Evolutionary conservation across 2,113 vertebrate species (phyloP).

Genomic region (Leptocoma aspasia): DNA sequence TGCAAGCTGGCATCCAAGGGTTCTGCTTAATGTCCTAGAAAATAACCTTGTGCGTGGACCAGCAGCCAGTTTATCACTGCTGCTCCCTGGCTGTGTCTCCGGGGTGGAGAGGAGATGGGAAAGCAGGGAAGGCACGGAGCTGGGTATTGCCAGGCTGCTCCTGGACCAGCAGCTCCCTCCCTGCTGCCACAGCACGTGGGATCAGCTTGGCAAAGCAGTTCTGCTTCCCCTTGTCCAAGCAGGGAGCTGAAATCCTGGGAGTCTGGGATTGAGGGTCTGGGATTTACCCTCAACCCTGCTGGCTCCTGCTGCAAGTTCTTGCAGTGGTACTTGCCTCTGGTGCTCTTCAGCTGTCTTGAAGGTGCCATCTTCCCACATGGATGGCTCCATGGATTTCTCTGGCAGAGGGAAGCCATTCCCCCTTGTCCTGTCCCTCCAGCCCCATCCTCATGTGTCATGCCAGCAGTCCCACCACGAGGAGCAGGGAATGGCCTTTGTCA

Average conservation of each 20-base stretch:
- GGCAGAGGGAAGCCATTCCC: neutral
- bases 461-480: neutral
- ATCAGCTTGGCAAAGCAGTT: neutral
- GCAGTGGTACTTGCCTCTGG: neutral
- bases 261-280: neutral
- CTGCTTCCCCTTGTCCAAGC: neutral
- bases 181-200: neutral
- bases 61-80: neutral
- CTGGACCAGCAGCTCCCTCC: neutral
- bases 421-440: neutral
- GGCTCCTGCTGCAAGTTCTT: neutral
- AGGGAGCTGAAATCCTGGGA: neutral
- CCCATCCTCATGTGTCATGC: fast-evolving
- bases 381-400: neutral
- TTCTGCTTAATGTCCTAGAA: slow-evolving; percentile 6
- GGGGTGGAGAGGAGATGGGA: neutral
- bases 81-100: neutral
- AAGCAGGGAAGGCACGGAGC: neutral
- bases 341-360: neutral
- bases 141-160: neutral
- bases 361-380: neutral
- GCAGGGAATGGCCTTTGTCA: neutral
- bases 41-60: slow-evolving; percentile 9
- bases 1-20: neutral
- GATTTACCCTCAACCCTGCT: neutral